Percentiles rank a stretch among this genome's conserved stretches.
Conservation (phyloP, 2,113 vertebrate species). For the Octodon degus region DNA sequence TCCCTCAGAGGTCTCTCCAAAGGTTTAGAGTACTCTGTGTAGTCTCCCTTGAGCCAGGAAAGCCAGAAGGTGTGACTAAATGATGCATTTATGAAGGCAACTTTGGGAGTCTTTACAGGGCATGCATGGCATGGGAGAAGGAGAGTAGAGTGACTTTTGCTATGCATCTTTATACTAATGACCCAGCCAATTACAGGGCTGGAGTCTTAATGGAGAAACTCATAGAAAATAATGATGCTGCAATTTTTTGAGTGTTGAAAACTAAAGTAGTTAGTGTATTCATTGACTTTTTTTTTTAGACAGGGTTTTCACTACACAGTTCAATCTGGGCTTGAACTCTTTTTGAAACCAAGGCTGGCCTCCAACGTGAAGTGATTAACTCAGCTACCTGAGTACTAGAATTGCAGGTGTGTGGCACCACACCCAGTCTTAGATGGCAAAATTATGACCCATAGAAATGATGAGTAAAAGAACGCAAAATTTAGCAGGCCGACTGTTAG, state of each 20-base stretch:
- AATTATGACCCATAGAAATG: background rate
- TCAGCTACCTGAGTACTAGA: background rate
- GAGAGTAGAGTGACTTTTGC: background rate
- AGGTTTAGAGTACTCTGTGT: background rate
- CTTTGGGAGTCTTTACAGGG: background rate
- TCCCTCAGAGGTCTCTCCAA: background rate
- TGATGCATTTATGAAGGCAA: background rate
- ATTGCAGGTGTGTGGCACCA: background rate
- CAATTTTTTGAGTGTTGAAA: background rate
- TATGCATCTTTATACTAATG: background rate
- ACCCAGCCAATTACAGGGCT: background rate
- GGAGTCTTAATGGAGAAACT: background rate
- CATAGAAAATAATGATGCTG: background rate
- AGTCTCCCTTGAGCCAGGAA: background rate
- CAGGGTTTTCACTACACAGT: background rate
- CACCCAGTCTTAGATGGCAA: background rate
- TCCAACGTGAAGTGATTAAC: background rate
- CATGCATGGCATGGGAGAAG: background rate
- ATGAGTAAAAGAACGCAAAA: conserved; percentile 19
- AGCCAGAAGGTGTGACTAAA: background rate
- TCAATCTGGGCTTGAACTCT: background rate
- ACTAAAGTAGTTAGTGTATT: background rate
- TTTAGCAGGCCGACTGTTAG: background rate
- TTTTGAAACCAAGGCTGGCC: background rate
- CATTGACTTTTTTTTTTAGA: background rate